Percentiles rank a stretch among this genome's conserved stretches.
Evolutionary conservation across 2,797 vertebrate species (phyloP).

Genomic region (Acanthiza pusilla): DNA sequence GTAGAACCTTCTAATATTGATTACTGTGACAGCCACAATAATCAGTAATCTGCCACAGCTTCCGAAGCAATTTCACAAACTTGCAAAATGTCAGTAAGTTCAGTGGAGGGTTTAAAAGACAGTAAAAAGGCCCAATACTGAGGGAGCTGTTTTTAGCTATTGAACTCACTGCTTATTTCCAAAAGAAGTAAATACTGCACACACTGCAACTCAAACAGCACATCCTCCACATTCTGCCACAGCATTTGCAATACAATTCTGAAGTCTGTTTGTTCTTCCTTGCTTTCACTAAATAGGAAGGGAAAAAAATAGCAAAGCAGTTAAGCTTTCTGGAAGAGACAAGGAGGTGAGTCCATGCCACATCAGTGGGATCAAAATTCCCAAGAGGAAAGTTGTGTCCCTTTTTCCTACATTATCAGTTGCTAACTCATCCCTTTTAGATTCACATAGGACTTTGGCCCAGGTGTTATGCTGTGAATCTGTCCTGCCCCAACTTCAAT

Average conservation of each 20-base stretch:
- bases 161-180: not conserved
- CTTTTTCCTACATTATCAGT: conserved; percentile 9
- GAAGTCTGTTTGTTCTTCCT: not conserved
- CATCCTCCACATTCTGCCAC: not conserved
- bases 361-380: conserved; percentile 10
- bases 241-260: not conserved
- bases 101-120: not conserved
- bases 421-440: not conserved
- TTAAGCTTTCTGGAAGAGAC: not conserved
- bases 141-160: not conserved
- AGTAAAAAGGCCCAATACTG: not conserved
- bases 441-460: conserved; percentile 48
- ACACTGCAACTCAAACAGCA: not conserved
- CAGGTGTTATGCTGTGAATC: conserved; percentile 42
- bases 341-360: not conserved
- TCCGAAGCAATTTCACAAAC: not conserved
- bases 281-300: not conserved
- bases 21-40: not conserved
- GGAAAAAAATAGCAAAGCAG: not conserved
- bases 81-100: not conserved
- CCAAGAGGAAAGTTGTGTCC: not conserved
- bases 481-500: conserved; percentile 44
- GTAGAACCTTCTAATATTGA: not conserved
- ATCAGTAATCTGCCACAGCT: not conserved
- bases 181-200: not conserved